Conservation (phyloP, 2,888 invertebrate species). For the Plagiodera versicolora region DNA sequence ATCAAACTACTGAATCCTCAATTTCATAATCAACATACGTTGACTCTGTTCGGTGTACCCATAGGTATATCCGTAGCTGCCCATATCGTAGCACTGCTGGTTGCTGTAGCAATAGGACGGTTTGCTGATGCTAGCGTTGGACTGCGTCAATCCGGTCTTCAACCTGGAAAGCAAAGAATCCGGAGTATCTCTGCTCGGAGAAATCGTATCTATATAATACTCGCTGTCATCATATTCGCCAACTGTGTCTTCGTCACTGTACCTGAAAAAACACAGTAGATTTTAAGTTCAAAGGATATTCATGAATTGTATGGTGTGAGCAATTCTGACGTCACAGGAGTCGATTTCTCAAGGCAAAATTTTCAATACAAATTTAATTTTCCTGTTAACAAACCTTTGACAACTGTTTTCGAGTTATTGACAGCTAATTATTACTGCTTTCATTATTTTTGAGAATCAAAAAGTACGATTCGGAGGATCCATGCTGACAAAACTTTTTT, state of each 20-base stretch:
- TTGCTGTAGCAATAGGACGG: constrained; percentile 79
- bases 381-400: too few relatives aligned
- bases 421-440: too few relatives aligned
- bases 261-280: constrained; percentile 37
- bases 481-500: too few relatives aligned
- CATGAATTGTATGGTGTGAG: too few relatives aligned
- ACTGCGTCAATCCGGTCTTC: constrained; percentile 34
- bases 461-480: too few relatives aligned
- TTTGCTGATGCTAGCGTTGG: constrained; percentile 71
- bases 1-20: constrained; percentile 15
- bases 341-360: too few relatives aligned
- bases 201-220: constrained; percentile 47
- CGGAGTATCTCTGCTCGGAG: constrained; percentile 44
- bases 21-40: constrained; percentile 33
- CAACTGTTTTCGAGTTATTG: too few relatives aligned
- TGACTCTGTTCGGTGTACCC: constrained; percentile 59
- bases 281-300: too few relatives aligned
- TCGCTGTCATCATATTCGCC: constrained; percentile 48
- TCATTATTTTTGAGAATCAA: too few relatives aligned
- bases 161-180: constrained; percentile 55
- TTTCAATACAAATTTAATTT: too few relatives aligned
- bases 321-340: too few relatives aligned
- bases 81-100: constrained; percentile 75
- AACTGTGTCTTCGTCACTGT: constrained; percentile 48
- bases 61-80: constrained; percentile 69